A percentile compares a stretch with the other conserved stretches of the same genome.
These are phyloP conservation scores for Pseudoatta argentina DNA, from an alignment of 1,140 invertebrate species.

Conservation along the genomic window DNA sequence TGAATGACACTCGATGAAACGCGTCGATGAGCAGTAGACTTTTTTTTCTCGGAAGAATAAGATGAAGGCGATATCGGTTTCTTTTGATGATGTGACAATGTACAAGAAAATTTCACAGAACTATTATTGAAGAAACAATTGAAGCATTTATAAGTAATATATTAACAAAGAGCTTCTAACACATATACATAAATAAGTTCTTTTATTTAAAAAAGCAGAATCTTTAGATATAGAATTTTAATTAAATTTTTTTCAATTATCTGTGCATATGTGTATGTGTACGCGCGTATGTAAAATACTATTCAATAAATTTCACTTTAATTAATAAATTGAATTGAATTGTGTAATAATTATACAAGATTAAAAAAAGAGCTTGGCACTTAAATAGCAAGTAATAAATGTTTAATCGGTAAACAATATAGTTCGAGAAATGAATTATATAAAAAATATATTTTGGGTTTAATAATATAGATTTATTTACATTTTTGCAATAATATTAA, in stretches of 20 bases:
- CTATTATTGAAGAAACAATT: background rate
- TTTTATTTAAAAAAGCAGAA: background rate
- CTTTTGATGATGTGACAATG: background rate
- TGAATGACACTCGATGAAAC: background rate
- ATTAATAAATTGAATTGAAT: background rate
- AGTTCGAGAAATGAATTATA: background rate
- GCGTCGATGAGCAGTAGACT: background rate
- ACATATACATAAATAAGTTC: background rate
- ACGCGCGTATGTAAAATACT: background rate
- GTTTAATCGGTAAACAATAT: background rate
- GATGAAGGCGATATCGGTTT: background rate
- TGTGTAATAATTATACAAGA: background rate
- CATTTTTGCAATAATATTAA: background rate
- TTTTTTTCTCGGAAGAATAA: slow-evolving; percentile 9
- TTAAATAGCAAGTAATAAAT: background rate
- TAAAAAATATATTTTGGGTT: background rate
- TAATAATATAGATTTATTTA: background rate
- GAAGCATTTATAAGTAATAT: background rate
- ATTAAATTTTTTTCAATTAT: background rate
- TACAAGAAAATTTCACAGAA: background rate
- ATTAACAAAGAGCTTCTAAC: background rate
- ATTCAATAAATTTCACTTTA: background rate
- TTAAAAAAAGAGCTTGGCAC: background rate
- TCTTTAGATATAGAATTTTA: background rate
- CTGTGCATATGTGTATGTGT: background rate